Evolutionary conservation across 2,888 invertebrate genomes (phyloP).

Genomic region (Danaus chrysippus): DNA sequence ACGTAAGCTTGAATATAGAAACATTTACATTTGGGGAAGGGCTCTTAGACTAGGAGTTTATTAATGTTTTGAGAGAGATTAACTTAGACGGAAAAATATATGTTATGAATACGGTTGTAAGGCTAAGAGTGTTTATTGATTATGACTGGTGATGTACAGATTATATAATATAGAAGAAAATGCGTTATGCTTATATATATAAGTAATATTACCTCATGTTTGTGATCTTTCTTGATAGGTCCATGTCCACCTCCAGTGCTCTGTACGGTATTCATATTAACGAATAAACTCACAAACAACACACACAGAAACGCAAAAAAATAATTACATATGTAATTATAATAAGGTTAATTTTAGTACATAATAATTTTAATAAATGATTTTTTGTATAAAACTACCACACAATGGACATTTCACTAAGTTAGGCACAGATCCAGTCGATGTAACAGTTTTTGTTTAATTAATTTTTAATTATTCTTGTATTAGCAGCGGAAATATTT

Average conservation of each 20-base stretch:
- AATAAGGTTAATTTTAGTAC: neutral
- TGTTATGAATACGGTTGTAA: too few species aligned
- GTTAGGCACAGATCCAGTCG: constrained; percentile 58
- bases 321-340: constrained; percentile 8
- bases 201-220: constrained; percentile 73
- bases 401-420: constrained; percentile 62
- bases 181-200: neutral
- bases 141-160: too few species aligned
- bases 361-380: too few species aligned
- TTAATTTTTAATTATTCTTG: neutral
- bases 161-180: too few species aligned
- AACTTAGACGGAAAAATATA: neutral
- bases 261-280: constrained; percentile 82
- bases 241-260: constrained; percentile 81
- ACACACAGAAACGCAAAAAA: constrained; percentile 16
- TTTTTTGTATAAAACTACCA: constrained; percentile 22
- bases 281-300: constrained; percentile 18
- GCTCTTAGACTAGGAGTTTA: neutral
- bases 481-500: neutral
- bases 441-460: constrained; percentile 46
- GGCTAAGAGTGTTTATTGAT: too few species aligned
- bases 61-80: neutral
- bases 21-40: neutral
- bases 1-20: constrained; percentile 3
- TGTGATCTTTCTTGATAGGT: constrained; percentile 78